phyloP scores from a whole-genome alignment of 1,140 invertebrate species.

The Bombus sylvicola region DNA sequence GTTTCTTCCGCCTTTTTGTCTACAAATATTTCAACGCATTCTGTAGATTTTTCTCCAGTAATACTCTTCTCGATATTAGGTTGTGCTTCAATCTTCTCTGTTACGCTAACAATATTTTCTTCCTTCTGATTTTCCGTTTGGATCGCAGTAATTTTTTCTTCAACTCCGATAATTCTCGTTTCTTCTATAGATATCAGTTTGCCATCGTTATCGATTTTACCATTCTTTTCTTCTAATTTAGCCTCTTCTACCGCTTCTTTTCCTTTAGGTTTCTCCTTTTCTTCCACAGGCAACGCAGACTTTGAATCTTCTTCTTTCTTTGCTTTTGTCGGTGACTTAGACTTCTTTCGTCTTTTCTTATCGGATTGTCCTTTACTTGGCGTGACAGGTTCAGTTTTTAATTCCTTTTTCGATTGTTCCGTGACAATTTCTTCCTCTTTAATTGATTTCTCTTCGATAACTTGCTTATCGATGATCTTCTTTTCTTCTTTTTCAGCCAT shows the following conservation, averaged over 20 bases:
- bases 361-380: not conserved
- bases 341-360: constrained; percentile 5
- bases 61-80: not conserved
- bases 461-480: not conserved
- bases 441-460: not conserved
- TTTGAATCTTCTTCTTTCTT: constrained; percentile 7
- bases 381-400: not conserved
- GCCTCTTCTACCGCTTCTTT: not conserved
- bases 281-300: not conserved
- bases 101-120: not conserved
- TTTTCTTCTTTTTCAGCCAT: not conserved
- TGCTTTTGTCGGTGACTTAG: constrained; percentile 5
- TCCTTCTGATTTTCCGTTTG: not conserved
- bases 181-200: not conserved
- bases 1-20: not conserved
- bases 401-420: not conserved
- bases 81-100: constrained; percentile 6
- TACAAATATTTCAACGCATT: not conserved
- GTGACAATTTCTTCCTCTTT: not conserved
- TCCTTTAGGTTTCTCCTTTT: not conserved
- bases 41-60: not conserved
- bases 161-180: not conserved
- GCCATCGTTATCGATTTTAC: not conserved
- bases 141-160: constrained; percentile 27
- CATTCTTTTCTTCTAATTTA: constrained; percentile 17